These are phyloP conservation scores for Galerucella calmariensis DNA, from an alignment of 2,888 invertebrate genomes.

Conservation along the genomic window DNA sequence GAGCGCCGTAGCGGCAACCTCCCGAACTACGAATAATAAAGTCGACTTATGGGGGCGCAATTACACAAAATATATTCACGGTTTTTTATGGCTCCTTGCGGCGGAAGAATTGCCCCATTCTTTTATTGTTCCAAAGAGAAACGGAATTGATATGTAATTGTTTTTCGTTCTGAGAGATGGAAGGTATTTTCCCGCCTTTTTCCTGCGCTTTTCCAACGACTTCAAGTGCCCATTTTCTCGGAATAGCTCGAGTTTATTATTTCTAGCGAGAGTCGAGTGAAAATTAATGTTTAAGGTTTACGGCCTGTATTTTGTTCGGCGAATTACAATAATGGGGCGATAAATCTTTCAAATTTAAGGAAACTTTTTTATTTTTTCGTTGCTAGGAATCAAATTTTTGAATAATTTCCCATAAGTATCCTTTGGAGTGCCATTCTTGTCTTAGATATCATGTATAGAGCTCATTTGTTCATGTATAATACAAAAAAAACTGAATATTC, in stretches of 20 bases:
- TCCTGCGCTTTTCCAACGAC: conserved; percentile 30
- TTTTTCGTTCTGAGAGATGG: conserved; percentile 60
- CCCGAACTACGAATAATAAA: conserved; percentile 65
- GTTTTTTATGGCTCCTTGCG: conserved; percentile 67
- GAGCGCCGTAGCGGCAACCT: conserved; percentile 60
- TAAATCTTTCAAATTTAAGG: conserved; percentile 11
- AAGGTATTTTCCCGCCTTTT: conserved; percentile 47
- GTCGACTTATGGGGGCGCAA: conserved; percentile 66
- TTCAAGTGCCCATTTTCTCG: conserved; percentile 36
- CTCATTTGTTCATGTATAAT: too few relatives aligned
- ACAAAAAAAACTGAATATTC: too few relatives aligned
- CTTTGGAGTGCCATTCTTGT: conserved; percentile 3
- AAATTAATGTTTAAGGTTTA: conserved; percentile 44
- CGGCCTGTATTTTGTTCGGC: conserved; percentile 17
- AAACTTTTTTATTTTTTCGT: conserved; percentile 11
- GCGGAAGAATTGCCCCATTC: conserved; percentile 65
- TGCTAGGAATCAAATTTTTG: conserved; percentile 9
- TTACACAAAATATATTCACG: conserved; percentile 67
- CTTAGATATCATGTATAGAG: not conserved
- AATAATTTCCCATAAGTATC: conserved; percentile 7
- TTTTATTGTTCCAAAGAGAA: conserved; percentile 65
- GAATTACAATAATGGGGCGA: conserved; percentile 22
- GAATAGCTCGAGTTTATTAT: conserved; percentile 37
- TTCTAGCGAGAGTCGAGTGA: conserved; percentile 39
- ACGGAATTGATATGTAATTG: conserved; percentile 66